Conservation (phyloP, 2,797 vertebrate genomes). For the Pantherophis alleghaniensis region DNA sequence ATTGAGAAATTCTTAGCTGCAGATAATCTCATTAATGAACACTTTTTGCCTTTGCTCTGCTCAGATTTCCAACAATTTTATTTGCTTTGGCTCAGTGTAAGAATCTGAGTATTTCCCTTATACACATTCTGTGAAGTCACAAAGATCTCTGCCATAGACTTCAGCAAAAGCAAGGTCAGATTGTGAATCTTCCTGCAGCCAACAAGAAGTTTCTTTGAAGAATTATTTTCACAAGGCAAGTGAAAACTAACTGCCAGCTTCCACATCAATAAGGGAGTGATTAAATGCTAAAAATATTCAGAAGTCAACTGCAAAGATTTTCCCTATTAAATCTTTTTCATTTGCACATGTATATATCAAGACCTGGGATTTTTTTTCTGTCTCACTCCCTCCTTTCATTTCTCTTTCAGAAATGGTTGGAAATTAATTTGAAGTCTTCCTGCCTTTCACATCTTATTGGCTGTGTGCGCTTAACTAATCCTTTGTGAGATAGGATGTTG, state of each 20-base stretch:
- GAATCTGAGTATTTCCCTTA: neutral
- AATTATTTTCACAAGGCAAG: conserved; percentile 42
- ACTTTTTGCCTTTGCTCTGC: neutral
- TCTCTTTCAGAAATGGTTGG: conserved; percentile 27
- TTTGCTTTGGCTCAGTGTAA: neutral
- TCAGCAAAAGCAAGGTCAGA: conserved; percentile 32
- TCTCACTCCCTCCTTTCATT: conserved; percentile 29
- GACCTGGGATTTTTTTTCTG: conserved; percentile 50
- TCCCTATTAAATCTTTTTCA: conserved; percentile 61
- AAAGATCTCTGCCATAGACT: conserved; percentile 15
- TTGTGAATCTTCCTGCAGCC: conserved; percentile 38
- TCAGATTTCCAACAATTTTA: conserved; percentile 5
- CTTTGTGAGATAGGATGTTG: conserved; percentile 28
- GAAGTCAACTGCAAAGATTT: conserved; percentile 58
- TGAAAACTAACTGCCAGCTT: conserved; percentile 45
- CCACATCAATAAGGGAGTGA: conserved; percentile 54
- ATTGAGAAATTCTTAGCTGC: neutral
- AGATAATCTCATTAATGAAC: neutral
- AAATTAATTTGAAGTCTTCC: conserved; percentile 64
- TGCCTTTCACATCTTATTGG: conserved; percentile 56
- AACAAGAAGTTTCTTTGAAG: conserved; percentile 45
- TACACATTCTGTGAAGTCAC: conserved; percentile 6
- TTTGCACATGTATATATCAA: conserved; percentile 55
- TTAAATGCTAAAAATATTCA: conserved; percentile 61
- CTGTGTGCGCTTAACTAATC: conserved; percentile 56